These are phyloP conservation scores for Parochlus steinenii DNA, from an alignment of 2,888 invertebrate genomes.

Conservation along the genomic window DNA sequence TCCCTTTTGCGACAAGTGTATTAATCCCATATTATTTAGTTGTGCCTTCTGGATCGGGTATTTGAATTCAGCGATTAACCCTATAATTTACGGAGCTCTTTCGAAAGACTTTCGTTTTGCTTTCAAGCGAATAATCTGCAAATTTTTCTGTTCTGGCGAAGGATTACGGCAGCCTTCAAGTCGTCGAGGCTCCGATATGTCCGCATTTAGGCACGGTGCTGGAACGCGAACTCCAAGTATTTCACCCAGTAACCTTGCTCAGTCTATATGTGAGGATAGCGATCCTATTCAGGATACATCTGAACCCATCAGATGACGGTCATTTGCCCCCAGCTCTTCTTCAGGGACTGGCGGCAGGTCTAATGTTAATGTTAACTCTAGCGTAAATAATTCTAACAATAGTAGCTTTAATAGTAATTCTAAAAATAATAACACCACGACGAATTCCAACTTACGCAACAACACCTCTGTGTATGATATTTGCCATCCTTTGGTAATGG, in stretches of 20 bases:
- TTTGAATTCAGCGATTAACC: conserved; percentile 92
- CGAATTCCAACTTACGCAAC: no score
- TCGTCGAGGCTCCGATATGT: conserved; percentile 39
- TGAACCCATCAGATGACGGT: conserved; percentile 38
- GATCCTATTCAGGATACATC: conserved; percentile 34
- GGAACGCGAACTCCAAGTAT: conserved; percentile 37
- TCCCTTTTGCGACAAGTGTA: conserved; percentile 75
- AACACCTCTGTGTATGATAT: conserved; percentile 27
- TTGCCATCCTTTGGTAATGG: conserved; percentile 31
- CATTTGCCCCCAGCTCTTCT: conserved; percentile 20
- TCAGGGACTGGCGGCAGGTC: conserved; percentile 22
- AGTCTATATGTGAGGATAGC: conserved; percentile 38
- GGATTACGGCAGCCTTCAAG: conserved; percentile 29
- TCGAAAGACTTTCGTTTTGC: conserved; percentile 91
- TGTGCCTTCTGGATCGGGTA: conserved; percentile 95
- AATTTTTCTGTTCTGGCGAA: conserved; percentile 51
- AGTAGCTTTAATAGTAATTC: background rate
- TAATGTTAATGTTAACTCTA: conserved; percentile 19
- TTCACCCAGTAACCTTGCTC: conserved; percentile 34
- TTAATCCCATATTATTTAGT: conserved; percentile 71
- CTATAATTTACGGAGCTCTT: conserved; percentile 86
- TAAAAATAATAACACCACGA: conserved; percentile 1
- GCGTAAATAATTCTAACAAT: conserved; percentile 14
- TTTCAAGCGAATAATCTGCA: conserved; percentile 82
- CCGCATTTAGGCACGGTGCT: conserved; percentile 20